These are phyloP conservation scores for Neoaliturus tenellus DNA, from an alignment of 2,888 invertebrate genomes.

Conservation along the genomic window DNA sequence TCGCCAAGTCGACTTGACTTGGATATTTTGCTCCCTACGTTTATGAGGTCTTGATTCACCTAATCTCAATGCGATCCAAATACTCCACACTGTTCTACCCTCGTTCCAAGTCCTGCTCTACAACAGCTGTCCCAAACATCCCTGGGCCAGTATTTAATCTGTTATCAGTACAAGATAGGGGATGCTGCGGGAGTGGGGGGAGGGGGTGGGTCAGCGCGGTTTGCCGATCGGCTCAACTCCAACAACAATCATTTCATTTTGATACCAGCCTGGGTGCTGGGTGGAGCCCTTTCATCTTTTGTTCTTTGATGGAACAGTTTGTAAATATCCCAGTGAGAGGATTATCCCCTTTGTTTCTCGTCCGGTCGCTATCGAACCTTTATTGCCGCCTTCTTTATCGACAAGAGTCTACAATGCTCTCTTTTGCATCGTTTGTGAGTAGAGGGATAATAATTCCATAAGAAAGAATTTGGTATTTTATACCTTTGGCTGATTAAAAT, in stretches of 20 bases:
- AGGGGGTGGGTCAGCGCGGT: slow-evolving; percentile 18
- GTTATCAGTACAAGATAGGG: background rate
- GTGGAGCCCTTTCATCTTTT: slow-evolving; percentile 15
- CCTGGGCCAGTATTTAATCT: background rate
- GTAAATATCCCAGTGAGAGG: slow-evolving; percentile 31
- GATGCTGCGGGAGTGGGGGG: background rate
- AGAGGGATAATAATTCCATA: no score
- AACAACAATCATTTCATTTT: slow-evolving; percentile 33
- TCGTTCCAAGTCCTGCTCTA: background rate
- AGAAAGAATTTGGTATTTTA: no score
- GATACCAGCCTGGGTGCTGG: background rate
- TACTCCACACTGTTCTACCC: background rate
- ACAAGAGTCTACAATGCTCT: background rate
- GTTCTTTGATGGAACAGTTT: slow-evolving; percentile 36
- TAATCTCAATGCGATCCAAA: no score
- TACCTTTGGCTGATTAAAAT: no score
- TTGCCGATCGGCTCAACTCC: slow-evolving; percentile 11
- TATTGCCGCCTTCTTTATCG: slow-evolving; percentile 15
- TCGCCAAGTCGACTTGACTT: no score
- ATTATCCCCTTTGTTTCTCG: slow-evolving; percentile 26
- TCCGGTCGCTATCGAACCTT: slow-evolving; percentile 1
- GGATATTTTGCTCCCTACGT: no score
- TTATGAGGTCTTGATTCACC: no score
- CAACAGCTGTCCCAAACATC: background rate
- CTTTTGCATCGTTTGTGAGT: background rate